Evolutionary conservation across 1,140 invertebrate species (phyloP).

Genomic region (Geopemphigus sp.): DNA sequence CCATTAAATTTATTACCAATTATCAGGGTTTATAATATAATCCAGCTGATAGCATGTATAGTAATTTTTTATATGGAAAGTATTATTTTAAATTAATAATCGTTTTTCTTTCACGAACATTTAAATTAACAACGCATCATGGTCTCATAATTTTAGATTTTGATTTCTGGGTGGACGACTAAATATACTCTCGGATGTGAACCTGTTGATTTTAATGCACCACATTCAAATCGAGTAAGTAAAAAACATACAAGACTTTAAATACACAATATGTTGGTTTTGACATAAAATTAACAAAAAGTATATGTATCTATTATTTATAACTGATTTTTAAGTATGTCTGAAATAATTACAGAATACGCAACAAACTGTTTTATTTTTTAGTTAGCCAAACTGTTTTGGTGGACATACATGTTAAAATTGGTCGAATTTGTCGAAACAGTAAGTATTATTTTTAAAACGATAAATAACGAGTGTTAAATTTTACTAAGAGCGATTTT

Average conservation of each 20-base stretch:
- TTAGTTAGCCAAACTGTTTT: constrained; percentile 51
- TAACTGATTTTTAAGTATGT: background rate
- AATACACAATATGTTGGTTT: background rate
- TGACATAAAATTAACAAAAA: background rate
- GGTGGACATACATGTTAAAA: constrained; percentile 52
- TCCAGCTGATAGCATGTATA: constrained; percentile 58
- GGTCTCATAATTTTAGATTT: constrained; percentile 5
- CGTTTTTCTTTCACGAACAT: background rate
- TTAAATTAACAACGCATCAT: background rate
- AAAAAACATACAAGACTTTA: background rate
- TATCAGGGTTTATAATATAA: constrained; percentile 60
- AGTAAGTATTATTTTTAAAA: constrained; percentile 50
- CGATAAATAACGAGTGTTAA: too few species aligned
- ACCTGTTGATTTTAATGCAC: constrained; percentile 19
- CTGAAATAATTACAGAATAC: background rate
- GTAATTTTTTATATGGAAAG: constrained; percentile 56
- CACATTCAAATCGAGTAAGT: constrained; percentile 27
- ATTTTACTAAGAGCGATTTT: too few species aligned
- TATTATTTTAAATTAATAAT: constrained; percentile 19
- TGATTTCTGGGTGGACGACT: constrained; percentile 48
- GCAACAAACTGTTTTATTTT: constrained; percentile 13
- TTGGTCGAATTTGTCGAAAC: constrained; percentile 52
- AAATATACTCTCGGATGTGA: constrained; percentile 47
- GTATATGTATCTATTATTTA: background rate
- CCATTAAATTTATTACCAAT: constrained; percentile 51